Evolutionary conservation across 2,888 invertebrate species (phyloP), one percentile per base, ranked within the genome.

Genomic region (Melitaea athalia): DNA sequence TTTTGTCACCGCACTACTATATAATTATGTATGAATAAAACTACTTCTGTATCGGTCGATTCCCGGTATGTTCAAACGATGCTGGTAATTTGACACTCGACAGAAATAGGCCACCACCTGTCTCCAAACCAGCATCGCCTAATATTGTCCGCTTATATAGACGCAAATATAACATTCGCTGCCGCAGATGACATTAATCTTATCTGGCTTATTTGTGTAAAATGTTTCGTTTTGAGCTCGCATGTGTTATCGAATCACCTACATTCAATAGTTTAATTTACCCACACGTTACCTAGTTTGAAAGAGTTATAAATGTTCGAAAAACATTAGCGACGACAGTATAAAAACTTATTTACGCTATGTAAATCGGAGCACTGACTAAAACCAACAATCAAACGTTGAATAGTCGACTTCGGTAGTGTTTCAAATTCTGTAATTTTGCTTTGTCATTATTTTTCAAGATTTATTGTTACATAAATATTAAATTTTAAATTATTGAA

Each of bases 61-160:
- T 10, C 24, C 15, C 24, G 55, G 33, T 55, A n/a, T 55, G 55
- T 55, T 55, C 55, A 14, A 8, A 55, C 33, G 33, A 55, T 76
- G 70, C 43, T 59, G 69, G 67, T 67, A 76, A 77, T 74, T 67
- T 71, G 71, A 72, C 69, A 74, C 72, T 71, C 64, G 68, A 80
- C 82, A 80, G 80, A 84, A 85, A 85, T 86, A 85, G 81, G 74
- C 75, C 74, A 73, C 74, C 82, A 83, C 79, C 83, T 83, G 82
- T 83, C 80, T 76, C 69, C 55, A 63, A n/a, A 69, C 68, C 69
- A 75, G 77, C 75, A 75, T 76, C 75, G 77, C 76, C 76, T 77
- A 81, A 78, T 75, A 75, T 74, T 67, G 76, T 78, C 78, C 80
- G 77, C 79, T 77, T 71, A 71, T 70, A 71, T 71, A 70, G 70